Evolutionary conservation across 2,888 invertebrate genomes (phyloP), one percentile per base, ranked within the genome.

Genomic region (Macroteleia sp.): DNA sequence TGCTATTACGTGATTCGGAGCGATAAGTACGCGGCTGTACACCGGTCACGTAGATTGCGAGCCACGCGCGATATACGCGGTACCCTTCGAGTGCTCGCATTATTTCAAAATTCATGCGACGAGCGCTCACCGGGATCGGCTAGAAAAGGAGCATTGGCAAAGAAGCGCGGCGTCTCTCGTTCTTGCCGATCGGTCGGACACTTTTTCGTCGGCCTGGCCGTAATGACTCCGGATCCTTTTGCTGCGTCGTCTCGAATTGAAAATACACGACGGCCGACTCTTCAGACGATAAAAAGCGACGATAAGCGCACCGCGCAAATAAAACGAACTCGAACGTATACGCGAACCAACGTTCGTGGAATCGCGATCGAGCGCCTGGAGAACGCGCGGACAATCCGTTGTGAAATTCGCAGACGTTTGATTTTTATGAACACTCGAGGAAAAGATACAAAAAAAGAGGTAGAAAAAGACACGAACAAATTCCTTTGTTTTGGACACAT

Each of bases 21-120:
- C 64, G 73, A 73, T 52, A 73, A 64, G 73, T 75, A 30, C 46
- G 41, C 59, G 19, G 48, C 46, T 44, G 69, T 76, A 75, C 70
- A 75, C 75, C 39, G 57, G 69, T 79, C 79, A 79, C 79, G 79
- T 79, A 79, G 73, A 59, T 19, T 16, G 50, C 61, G 14, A 64
- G 79, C 79, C 79, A 79, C 79, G 79, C 77, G 79, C 78, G 74
- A 32, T 50, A 74, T 62, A 64, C 62, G 62, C 67, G 59, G 64
- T 67, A 50, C 64, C 76, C 74, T 64, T 79, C 81, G 81, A 83
- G 83, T 81, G 83, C 83, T 84, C 83, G 84, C 84, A 85, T 86
- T 85, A 86, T 84, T 83, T 82, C 81, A 82, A 86, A 87, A 87
- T 86, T 86, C 85, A 85, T 81, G 82, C 81, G 83, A 81, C 83